Base-by-base conservation (phyloP, 2,888 invertebrate genomes). In the Hoplodrina blanda region DNA sequence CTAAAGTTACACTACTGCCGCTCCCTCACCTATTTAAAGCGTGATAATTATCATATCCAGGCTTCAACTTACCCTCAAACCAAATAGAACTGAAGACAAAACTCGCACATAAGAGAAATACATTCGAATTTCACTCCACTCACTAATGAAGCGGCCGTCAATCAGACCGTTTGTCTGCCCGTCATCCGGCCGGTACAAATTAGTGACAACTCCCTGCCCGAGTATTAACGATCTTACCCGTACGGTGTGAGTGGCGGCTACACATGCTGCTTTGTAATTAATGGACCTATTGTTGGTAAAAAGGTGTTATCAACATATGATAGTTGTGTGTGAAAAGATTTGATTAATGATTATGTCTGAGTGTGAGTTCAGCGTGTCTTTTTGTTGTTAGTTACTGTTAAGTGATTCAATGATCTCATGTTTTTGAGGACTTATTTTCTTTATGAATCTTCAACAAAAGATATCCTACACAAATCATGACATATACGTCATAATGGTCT, bases 141-240 rank as follows among this genome's bases (percentile, higher is more conserved):
- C 90, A 87, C 92, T 94, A 94, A 94, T 94, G 94, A 94, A 92
- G 86, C 74, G 85, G 86, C 87, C 89, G 94, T 94, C 94, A 93
- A 93, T 94, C 94, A 93, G 91, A 83, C 87, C 91, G 91, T 91
- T 91, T 92, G 93, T 92, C 88, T 84, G 89, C 87, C 88, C 85
- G 87, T 91, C 90, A 89, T 87, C 86, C 87, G 81, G 82, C 82
- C 86, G 86, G 87, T 88, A 89, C 92, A 92, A 93, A 92, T 93
- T 93, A 93, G 92, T 91, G 93, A 92, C 91, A 92, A 90, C 89
- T 82, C 80, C 83, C 86, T 87, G 85, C 86, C 85, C 82, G 87
- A 85, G 88, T 88, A 89, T 89, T 92, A 92, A 92, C 91, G 91
- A 90, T 91, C 91, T 89, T 90, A 88, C 89, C 86, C 85, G 87